phyloP scores from a whole-genome alignment of 92 coral and sea anemone species.

The Epizoanthus rinbou region DNA sequence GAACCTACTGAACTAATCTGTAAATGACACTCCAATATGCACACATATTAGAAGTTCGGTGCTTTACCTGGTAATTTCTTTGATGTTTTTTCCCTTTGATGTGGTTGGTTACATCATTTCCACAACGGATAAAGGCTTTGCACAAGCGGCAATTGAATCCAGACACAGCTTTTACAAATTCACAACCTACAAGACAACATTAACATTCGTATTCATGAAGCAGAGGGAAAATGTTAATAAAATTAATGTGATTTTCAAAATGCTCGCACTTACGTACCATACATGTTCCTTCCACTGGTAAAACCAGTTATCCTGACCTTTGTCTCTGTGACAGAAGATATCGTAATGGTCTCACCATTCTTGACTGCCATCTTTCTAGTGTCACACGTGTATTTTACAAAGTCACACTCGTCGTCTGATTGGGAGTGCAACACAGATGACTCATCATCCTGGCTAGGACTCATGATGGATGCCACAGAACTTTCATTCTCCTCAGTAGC shows the following conservation, averaged over 20 bases:
- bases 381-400: slow-evolving; percentile 79
- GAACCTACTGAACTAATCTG: too few species aligned
- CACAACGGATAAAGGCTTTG: slow-evolving; percentile 79
- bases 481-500: slow-evolving; percentile 7
- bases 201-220: too few species aligned
- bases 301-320: slow-evolving; percentile 87
- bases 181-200: slow-evolving; percentile 70
- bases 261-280: slow-evolving; percentile 63
- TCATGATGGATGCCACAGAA: background rate
- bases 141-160: slow-evolving; percentile 99
- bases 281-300: slow-evolving; percentile 74
- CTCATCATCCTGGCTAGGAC: slow-evolving; percentile 5
- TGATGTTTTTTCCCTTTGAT: slow-evolving; percentile 86
- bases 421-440: background rate
- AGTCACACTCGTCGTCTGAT: slow-evolving; percentile 47
- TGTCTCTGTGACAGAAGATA: slow-evolving; percentile 83
- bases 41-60: too few species aligned
- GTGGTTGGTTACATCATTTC: slow-evolving; percentile 85
- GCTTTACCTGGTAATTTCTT: slow-evolving; percentile 75
- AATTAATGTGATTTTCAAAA: too few species aligned
- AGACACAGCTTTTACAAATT: slow-evolving; percentile 97
- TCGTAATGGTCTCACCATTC: slow-evolving; percentile 75
- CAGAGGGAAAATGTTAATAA: too few species aligned
- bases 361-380: slow-evolving; percentile 88
- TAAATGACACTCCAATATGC: too few species aligned